Conservation (phyloP, 1,140 invertebrate genomes). For the Ctenoplectra terminalis region DNA sequence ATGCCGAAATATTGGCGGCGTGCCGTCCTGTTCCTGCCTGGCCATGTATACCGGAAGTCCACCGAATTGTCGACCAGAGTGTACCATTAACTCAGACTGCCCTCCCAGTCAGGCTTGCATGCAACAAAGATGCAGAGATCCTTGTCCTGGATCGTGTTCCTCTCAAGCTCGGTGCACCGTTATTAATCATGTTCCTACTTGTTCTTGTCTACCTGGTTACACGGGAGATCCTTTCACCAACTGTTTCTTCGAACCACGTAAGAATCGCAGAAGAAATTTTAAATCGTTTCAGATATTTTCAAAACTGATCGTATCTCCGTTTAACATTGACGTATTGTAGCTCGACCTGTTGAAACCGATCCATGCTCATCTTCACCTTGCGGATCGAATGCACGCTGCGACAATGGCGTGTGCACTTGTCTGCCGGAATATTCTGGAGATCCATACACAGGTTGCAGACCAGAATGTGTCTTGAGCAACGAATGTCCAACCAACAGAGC, state of each 20-base stretch:
- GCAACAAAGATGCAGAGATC: slow-evolving; percentile 82
- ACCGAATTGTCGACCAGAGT: slow-evolving; percentile 85
- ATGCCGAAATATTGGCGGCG: slow-evolving; percentile 86
- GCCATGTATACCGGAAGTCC: slow-evolving; percentile 88
- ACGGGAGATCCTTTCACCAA: slow-evolving; percentile 81
- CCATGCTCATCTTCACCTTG: slow-evolving; percentile 86
- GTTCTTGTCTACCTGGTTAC: slow-evolving; percentile 84
- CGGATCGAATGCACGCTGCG: slow-evolving; percentile 86
- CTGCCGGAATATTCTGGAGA: slow-evolving; percentile 85
- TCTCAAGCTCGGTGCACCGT: slow-evolving; percentile 83
- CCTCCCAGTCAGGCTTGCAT: slow-evolving; percentile 82
- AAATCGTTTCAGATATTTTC: not conserved
- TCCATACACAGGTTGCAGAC: slow-evolving; percentile 88
- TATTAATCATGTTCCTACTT: slow-evolving; percentile 84
- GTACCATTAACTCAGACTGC: slow-evolving; percentile 83
- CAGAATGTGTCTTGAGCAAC: slow-evolving; percentile 88
- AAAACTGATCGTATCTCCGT: not conserved
- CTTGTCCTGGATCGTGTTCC: slow-evolving; percentile 84
- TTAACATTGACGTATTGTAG: not conserved
- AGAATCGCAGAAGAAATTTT: not conserved
- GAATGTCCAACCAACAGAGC: slow-evolving; percentile 87
- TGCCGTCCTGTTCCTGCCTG: slow-evolving; percentile 87
- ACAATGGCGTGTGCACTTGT: slow-evolving; percentile 85
- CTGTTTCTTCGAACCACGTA: slow-evolving; percentile 76
- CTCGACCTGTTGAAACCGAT: slow-evolving; percentile 75